Percentiles rank a stretch among this genome's conserved stretches.
These are phyloP conservation scores for Leucozona laternaria DNA, from an alignment of 2,888 invertebrate species.

Conservation along the genomic window DNA sequence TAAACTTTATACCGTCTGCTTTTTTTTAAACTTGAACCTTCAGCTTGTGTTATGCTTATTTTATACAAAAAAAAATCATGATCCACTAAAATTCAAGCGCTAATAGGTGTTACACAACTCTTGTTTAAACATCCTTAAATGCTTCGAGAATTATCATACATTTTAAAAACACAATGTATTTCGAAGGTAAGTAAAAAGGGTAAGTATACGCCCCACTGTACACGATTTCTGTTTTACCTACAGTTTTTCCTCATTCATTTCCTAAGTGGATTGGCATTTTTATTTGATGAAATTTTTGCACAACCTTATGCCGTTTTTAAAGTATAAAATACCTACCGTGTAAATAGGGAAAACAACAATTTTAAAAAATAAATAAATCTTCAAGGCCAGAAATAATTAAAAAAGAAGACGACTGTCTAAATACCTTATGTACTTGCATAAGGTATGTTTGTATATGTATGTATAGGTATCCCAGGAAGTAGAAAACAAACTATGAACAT, in stretches of 20 bases:
- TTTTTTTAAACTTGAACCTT: too few relatives aligned
- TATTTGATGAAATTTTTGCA: slow-evolving; percentile 37
- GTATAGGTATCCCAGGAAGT: slow-evolving; percentile 11
- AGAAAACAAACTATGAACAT: slow-evolving; percentile 54
- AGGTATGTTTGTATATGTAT: not conserved
- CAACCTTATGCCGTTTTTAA: not conserved
- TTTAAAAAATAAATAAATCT: slow-evolving; percentile 20
- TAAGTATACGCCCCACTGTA: slow-evolving; percentile 51
- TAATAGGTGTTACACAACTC: too few relatives aligned
- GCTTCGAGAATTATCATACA: too few relatives aligned
- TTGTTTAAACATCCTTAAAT: too few relatives aligned
- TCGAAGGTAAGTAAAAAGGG: too few relatives aligned
- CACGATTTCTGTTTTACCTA: not conserved
- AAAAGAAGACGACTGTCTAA: slow-evolving; percentile 27
- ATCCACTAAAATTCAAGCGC: too few relatives aligned
- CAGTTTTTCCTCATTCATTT: not conserved
- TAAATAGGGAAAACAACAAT: not conserved
- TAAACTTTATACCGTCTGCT: too few relatives aligned
- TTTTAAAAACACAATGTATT: too few relatives aligned
- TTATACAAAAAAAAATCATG: too few relatives aligned
- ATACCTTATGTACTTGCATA: not conserved
- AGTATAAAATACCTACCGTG: slow-evolving; percentile 1
- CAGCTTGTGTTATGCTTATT: too few relatives aligned
- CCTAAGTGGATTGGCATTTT: slow-evolving; percentile 45
- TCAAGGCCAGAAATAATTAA: slow-evolving; percentile 61